A percentile compares a stretch with the other conserved stretches of the same genome.
phyloP scores from a whole-genome alignment of 1,140 invertebrate species.

The Conopomorpha cramerella region DNA sequence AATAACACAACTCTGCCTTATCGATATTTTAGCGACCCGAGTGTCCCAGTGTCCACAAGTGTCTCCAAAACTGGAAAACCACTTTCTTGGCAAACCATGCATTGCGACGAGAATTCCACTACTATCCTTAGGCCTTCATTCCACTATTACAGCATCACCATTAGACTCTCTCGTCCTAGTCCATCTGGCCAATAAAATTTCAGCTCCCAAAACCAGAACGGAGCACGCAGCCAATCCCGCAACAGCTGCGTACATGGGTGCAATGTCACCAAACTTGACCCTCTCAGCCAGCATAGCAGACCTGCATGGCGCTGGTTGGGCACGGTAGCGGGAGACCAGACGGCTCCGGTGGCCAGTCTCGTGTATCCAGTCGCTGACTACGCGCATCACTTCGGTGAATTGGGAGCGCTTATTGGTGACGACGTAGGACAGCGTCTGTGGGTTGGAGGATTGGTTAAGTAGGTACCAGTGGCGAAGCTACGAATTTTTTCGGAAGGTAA shows the following conservation, averaged over 20 bases:
- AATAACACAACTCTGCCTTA: too few relatives aligned
- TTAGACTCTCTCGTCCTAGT: conserved; percentile 1
- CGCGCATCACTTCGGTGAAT: conserved; percentile 19
- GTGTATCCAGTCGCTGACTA: conserved; percentile 21
- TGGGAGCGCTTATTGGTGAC: conserved; percentile 24
- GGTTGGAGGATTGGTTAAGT: conserved; percentile 1
- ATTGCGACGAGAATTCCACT: too few relatives aligned
- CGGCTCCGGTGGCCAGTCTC: conserved; percentile 26
- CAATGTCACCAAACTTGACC: conserved; percentile 30
- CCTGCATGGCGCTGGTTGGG: conserved; percentile 25
- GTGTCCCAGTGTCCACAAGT: too few relatives aligned
- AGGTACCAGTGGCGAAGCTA: too few relatives aligned
- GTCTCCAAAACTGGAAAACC: too few relatives aligned
- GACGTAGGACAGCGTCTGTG: conserved; percentile 22
- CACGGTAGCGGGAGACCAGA: conserved; percentile 15
- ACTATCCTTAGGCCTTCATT: too few relatives aligned
- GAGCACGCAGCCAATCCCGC: conserved; percentile 14
- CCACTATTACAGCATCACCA: background rate
- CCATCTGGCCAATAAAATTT: conserved; percentile 17
- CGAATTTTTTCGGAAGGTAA: too few relatives aligned
- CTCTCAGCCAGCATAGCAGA: conserved; percentile 31
- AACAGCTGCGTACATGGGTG: conserved; percentile 16
- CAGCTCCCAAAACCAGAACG: conserved; percentile 17
- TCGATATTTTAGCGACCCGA: too few relatives aligned
- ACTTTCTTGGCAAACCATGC: too few relatives aligned